These are phyloP conservation scores for Spisula subtruncata DNA, from an alignment of 2,888 invertebrate genomes.

Conservation along the genomic window DNA sequence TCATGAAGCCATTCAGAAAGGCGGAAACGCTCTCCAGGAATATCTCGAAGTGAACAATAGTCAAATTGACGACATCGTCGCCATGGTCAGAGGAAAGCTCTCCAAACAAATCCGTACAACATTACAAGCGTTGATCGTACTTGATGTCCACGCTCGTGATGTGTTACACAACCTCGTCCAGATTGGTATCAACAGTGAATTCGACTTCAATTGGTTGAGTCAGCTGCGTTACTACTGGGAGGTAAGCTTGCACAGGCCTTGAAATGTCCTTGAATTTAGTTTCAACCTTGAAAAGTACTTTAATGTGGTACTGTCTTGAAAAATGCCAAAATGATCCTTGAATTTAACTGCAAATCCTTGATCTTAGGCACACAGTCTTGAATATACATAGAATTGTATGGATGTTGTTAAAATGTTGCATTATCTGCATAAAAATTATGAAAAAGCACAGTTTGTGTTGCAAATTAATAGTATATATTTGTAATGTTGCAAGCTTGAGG, in stretches of 20 bases:
- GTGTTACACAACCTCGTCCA: slow-evolving; percentile 86
- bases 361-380: no score
- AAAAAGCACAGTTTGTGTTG: no score
- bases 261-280: no score
- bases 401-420: no score
- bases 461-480: no score
- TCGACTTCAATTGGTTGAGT: slow-evolving; percentile 88
- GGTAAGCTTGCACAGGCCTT: slow-evolving; percentile 77
- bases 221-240: slow-evolving; percentile 89
- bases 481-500: no score
- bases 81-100: slow-evolving; percentile 91
- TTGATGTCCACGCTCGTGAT: slow-evolving; percentile 91
- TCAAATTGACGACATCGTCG: slow-evolving; percentile 94
- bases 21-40: slow-evolving; percentile 88
- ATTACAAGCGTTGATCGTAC: slow-evolving; percentile 89
- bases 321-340: no score
- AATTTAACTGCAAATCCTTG: no score
- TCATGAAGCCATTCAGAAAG: slow-evolving; percentile 85
- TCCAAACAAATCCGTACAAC: slow-evolving; percentile 88
- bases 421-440: no score
- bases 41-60: slow-evolving; percentile 92
- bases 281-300: no score
- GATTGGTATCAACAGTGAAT: slow-evolving; percentile 83
- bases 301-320: no score
- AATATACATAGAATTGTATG: no score